Evolutionary conservation across 2,113 vertebrate genomes (phyloP), one percentile per base, ranked within the genome.

Genomic region (Siniperca knerii): DNA sequence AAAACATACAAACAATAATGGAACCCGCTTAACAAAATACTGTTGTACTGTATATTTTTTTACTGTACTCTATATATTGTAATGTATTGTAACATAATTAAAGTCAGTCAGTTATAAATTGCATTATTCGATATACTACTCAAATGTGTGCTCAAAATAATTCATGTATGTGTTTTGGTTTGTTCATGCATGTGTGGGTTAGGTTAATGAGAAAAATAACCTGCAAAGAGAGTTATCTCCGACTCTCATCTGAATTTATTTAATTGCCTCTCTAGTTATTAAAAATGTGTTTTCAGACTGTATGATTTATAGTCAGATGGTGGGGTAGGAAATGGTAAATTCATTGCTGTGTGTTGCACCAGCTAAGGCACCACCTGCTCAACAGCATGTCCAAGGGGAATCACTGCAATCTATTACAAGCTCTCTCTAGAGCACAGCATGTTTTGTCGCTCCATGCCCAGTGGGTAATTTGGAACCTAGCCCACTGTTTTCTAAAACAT

Each of bases 371-470:
- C 93, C 94, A 95, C 94, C 94, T 95, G 94, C 94, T 94, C 93
- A 90, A 94, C 92, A 93, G 93, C 93, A 95, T 93, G 92, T 93
- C 93, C 91, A 64, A 91, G 69, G 93, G 93, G 94, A 95, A 93
- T 93, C 90, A 78, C 91, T 90, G 92, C 94, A 94, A 94, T 95
- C 93, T 93, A 95, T 95, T 94, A 95, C 94, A 93, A 92, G 89
- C 92, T 92, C 92, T 93, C 94, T 95, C 92, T 74, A 92, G 94
- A 92, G 94, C 92, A 92, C 90, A 94, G 93, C 94, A 93, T 94
- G 93, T 92, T 93, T 90, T 91, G 93, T 91, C 87, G 64, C 91
- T 85, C 83, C 79, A 86, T 91, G 82, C 94, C 91, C 93, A 88
- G 88, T 93, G 92, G 93, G 92, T 92, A 89, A 93, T 92, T 93